Conservation (phyloP, 2,888 invertebrate genomes). For the Dione juno region DNA sequence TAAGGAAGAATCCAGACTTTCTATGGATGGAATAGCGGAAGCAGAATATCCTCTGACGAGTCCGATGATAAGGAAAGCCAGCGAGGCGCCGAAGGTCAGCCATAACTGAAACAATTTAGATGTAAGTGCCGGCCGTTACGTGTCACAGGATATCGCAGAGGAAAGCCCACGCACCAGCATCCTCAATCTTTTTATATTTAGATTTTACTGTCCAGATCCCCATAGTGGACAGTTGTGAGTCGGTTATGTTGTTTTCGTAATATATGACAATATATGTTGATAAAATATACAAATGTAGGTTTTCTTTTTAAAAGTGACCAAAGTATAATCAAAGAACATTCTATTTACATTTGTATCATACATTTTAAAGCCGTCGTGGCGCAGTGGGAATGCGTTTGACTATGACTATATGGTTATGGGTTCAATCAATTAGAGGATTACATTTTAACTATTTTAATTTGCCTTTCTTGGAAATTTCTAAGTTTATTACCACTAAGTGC, state of each 20-base stretch:
- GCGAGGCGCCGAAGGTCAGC: slow-evolving; percentile 82
- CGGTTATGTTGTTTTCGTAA: not conserved
- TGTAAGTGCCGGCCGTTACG: slow-evolving; percentile 26
- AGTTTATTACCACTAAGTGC: too few species aligned
- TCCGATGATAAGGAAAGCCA: slow-evolving; percentile 84
- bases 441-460: too few species aligned
- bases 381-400: too few species aligned
- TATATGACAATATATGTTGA: too few species aligned
- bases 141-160: slow-evolving; percentile 29
- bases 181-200: slow-evolving; percentile 41
- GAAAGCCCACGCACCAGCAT: slow-evolving; percentile 33
- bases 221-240: not conserved
- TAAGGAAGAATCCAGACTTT: slow-evolving; percentile 66
- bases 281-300: too few species aligned
- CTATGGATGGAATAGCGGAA: slow-evolving; percentile 83
- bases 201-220: slow-evolving; percentile 17
- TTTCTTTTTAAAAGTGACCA: too few species aligned
- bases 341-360: too few species aligned
- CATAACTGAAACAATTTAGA: slow-evolving; percentile 69
- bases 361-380: too few species aligned
- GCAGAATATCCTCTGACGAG: slow-evolving; percentile 84
- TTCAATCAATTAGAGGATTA: too few species aligned
- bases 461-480: too few species aligned
- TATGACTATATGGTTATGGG: too few species aligned
- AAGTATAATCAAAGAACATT: too few species aligned